Evolutionary conservation across 1,140 invertebrate genomes (phyloP), one percentile per base, ranked within the genome.

Genomic region (Drosophila pseudoananassae): DNA sequence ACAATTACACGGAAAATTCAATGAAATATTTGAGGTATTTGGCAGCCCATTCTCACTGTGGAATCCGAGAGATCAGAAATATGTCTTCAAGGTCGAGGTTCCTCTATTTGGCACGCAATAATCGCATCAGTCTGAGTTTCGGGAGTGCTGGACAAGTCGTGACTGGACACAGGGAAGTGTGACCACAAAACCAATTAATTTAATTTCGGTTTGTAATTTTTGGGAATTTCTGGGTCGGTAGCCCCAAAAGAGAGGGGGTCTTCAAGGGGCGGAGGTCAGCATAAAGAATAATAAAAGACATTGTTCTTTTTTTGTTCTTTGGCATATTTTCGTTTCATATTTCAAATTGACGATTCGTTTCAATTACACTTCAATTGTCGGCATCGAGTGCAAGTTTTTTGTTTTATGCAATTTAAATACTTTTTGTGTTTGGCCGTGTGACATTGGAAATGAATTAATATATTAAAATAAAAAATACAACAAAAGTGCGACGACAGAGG

Each of bases 301-400:
- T 68, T 10, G 5, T 23, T 4, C 7, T 31, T 38, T 38, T 38
- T 47, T 52, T 20, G 20, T 45, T 65, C 60, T 75, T 87, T 78
- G 82, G 64, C 82, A 85, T 78, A 82, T 85, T 85, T 85, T 54
- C 81, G 52, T 87, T 81, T 77, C 77, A 87, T 87, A 87, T 69
- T 50, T 87, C 71, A 76, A 82, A 61, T 82, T 40, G 43, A 61
- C 64, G 63, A 85, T 85, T 87, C 74, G 78, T 80, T 76, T 80
- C 78, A 80, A 80, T 81, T 81, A 71, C 59, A 70, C 72, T 61
- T 79, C 68, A 85, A 79, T 84, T 79, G 65, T 46, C 58, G 74
- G 36, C 69, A 23, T 74, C 71, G 43, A 83, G 79, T 83, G 69
- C 79, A 83, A 60, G 64, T 50, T 60, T 54, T 56, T 50, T 50